These are phyloP conservation scores for chimpanzee (Pan troglodytes) DNA, from an alignment of 2,113 vertebrate genomes.

Conservation along the genomic window NHGRI_mPanTro3-v2.1_pri NC_072402.2:79926501-79927000, in stretches of 20 bases:
- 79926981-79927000: neutral
- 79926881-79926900: slow-evolving; percentile 61
- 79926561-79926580: slow-evolving; percentile 32
- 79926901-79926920: slow-evolving; percentile 31
- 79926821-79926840: neutral
- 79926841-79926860: neutral
- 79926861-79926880: slow-evolving; percentile 64
- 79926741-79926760: slow-evolving; percentile 48
- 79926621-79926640: slow-evolving; percentile 52
- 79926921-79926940: neutral
- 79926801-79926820: neutral
- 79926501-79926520: slow-evolving; percentile 7
- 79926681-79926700: slow-evolving; percentile 12
- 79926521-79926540: slow-evolving; percentile 15
- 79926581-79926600: slow-evolving; percentile 53
- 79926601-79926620: slow-evolving; percentile 56
- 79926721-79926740: slow-evolving; percentile 2
- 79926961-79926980: neutral
- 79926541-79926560: slow-evolving; percentile 4
- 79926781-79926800: neutral
- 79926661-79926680: slow-evolving; percentile 20
- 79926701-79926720: slow-evolving; percentile 49
- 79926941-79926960: neutral
- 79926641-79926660: neutral
- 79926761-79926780: neutral